Evolutionary conservation across 2,888 invertebrate genomes (phyloP), one percentile per base, ranked within the genome.

Genomic region (Melitaea athalia): DNA sequence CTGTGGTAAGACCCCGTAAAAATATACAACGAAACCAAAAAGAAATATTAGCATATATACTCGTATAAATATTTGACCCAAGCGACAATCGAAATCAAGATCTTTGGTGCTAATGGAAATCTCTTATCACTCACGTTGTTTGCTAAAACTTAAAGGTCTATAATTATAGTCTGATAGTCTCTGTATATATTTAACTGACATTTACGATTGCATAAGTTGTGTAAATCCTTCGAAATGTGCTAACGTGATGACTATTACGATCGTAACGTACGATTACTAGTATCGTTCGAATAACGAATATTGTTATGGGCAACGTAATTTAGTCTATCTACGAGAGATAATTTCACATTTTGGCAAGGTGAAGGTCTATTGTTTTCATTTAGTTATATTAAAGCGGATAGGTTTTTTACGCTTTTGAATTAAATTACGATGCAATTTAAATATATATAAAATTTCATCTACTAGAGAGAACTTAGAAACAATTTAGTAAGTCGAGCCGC

Each of bases 161-260:
- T 38, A 38, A 38, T 8, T 1, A 38, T 38, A 38, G 47, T 49
- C n/a, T n/a, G 24, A 24, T 24, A 24, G 24, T 24, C 24, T 24
- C 24, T 24, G 24, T 24, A 14, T 49, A 12, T n/a, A 49, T 49
- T 49, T 6, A 1, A 0, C n/a, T 14, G 14, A 49, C n/a, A n/a
- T 49, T 49, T n/a, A 49, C 47, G n/a, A 49, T 49, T 14, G 3
- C 47, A 49, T 3, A n/a, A 6, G 5, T 14, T 6, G 3, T 49
- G 5, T n/a, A 5, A 6, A 5, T 49, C 0, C 3, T 49, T 14
- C n/a, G n/a, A 49, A 49, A n/a, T 0, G 14, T 14, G 14, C n/a
- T 49, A 49, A 49, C 47, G 47, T 49, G 47, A n/a, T 49, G n/a
- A 49, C n/a, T 49, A n/a, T 49, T 49, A 49, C 47, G 47, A 49